Conservation (phyloP, 2,888 invertebrate species). For the Athrips mouffetella region DNA sequence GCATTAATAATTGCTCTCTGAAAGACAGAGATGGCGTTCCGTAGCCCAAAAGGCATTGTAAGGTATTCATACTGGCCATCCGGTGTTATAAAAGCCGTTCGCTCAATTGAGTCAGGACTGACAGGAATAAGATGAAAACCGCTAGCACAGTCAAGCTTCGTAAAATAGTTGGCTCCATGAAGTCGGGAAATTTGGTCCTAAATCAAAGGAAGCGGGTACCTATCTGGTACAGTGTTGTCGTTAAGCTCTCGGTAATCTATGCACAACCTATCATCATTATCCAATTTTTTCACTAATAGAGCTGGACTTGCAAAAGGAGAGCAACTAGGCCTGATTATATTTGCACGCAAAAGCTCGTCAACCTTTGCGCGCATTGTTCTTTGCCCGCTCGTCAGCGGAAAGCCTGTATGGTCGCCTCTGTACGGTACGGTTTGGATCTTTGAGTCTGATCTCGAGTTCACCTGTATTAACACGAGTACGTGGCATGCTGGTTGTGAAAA, state of each 20-base stretch:
- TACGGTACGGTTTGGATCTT: not conserved
- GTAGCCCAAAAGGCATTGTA: slow-evolving; percentile 17
- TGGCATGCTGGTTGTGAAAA: not conserved
- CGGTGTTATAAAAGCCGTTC: not conserved
- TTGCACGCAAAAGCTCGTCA: slow-evolving; percentile 8
- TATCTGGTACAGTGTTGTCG: slow-evolving; percentile 11
- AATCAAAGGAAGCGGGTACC: slow-evolving; percentile 12
- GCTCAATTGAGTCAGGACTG: not conserved
- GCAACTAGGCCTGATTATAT: slow-evolving; percentile 11
- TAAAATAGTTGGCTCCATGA: slow-evolving; percentile 12
- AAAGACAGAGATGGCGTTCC: not conserved
- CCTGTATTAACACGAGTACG: not conserved
- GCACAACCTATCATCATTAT: slow-evolving; percentile 14
- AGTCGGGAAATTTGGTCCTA: slow-evolving; percentile 14
- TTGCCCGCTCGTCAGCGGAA: not conserved
- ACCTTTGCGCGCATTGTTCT: slow-evolving; percentile 11
- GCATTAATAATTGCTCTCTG: not conserved
- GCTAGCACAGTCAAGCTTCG: slow-evolving; percentile 1
- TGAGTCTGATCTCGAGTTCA: not conserved
- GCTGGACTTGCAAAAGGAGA: slow-evolving; percentile 18
- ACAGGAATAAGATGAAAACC: slow-evolving; percentile 1
- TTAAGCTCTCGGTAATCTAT: slow-evolving; percentile 17
- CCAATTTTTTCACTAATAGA: slow-evolving; percentile 15
- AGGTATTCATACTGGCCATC: slow-evolving; percentile 13
- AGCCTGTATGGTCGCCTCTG: not conserved